These are phyloP conservation scores for Ectropis grisescens DNA, from an alignment of 1,140 invertebrate species.

Conservation along the genomic window DNA sequence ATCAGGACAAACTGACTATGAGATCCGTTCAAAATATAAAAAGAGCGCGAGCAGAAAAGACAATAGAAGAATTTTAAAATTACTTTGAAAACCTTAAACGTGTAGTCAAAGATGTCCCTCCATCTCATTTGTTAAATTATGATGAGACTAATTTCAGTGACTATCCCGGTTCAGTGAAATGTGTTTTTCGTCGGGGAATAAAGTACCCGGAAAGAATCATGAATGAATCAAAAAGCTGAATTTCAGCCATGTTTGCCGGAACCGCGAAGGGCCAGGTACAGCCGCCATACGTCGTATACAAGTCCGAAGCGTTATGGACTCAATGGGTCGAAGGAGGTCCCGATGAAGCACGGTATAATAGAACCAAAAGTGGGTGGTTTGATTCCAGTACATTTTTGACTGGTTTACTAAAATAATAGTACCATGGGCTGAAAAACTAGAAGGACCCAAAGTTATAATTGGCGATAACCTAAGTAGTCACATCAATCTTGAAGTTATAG, in stretches of 20 bases:
- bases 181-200: conserved; percentile 3
- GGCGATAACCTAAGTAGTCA: conserved; percentile 1
- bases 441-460: conserved; percentile 1
- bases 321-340: neutral
- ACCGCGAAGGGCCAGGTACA: conserved; percentile 24
- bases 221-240: conserved; percentile 30
- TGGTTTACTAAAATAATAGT: neutral
- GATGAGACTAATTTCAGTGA: conserved; percentile 55
- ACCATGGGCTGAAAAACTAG: neutral
- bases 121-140: conserved; percentile 29
- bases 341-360: neutral
- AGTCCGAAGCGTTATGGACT: conserved; percentile 6
- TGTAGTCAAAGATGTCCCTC: neutral
- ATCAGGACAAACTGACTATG: conserved; percentile 1
- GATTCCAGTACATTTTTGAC: neutral
- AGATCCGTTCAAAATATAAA: too few species aligned
- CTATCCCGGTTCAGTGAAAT: conserved; percentile 30
- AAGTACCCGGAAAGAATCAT: conserved; percentile 36
- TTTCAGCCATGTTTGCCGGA: conserved; percentile 38
- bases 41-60: neutral
- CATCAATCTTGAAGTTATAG: neutral
- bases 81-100: conserved; percentile 1
- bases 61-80: neutral
- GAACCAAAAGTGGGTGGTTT: neutral
- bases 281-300: conserved; percentile 43